phyloP scores from a whole-genome alignment of 1,140 invertebrate species.

The Parapsyche elsis region DNA sequence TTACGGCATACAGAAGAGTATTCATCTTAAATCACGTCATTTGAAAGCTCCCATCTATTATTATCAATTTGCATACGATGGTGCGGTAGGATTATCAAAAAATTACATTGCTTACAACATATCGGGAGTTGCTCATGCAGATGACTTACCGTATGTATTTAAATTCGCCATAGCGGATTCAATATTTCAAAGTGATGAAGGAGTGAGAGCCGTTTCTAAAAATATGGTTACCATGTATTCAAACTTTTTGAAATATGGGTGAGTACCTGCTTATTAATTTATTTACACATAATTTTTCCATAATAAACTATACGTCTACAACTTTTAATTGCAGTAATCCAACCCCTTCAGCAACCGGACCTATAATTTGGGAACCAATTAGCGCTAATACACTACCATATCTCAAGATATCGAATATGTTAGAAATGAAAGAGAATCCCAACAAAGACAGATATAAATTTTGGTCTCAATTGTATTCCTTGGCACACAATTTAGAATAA shows the following conservation, averaged over 20 bases:
- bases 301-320: not conserved
- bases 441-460: slow-evolving; percentile 61
- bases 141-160: slow-evolving; percentile 62
- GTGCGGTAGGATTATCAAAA: slow-evolving; percentile 59
- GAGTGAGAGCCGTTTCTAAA: slow-evolving; percentile 59
- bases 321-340: slow-evolving; percentile 59
- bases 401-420: slow-evolving; percentile 60
- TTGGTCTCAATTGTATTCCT: slow-evolving; percentile 63
- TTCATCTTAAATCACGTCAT: not conserved
- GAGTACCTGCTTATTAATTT: slow-evolving; percentile 42
- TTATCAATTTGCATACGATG: slow-evolving; percentile 60
- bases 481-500: not conserved
- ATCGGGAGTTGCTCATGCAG: slow-evolving; percentile 61
- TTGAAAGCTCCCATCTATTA: slow-evolving; percentile 36
- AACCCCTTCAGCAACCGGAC: slow-evolving; percentile 57
- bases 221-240: slow-evolving; percentile 64
- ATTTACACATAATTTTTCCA: not conserved
- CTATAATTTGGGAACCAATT: slow-evolving; percentile 60
- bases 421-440: slow-evolving; percentile 62
- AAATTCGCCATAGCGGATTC: slow-evolving; percentile 61
- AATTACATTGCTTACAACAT: slow-evolving; percentile 58
- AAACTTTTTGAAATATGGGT: slow-evolving; percentile 70
- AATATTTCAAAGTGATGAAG: slow-evolving; percentile 55
- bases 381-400: slow-evolving; percentile 58
- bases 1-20: not conserved